Conservation (phyloP, 2,888 invertebrate genomes). For the Meteorus cinctellus region DNA sequence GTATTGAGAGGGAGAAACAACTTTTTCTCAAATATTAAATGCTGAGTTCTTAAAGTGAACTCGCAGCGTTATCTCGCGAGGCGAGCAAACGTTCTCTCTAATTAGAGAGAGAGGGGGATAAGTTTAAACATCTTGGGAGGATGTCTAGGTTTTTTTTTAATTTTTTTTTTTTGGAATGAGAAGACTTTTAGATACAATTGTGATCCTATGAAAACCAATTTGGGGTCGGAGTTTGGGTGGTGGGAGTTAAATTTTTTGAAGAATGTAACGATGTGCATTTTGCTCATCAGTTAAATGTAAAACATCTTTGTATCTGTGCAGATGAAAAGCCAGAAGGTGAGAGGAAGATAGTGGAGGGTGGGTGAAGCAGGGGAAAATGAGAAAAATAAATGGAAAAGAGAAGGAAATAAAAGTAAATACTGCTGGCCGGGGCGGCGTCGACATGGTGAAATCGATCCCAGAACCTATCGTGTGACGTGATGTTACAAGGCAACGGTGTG, state of each 20-base stretch:
- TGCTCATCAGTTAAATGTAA: conserved; percentile 35
- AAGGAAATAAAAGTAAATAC: conserved; percentile 16
- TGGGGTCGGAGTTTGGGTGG: conserved; percentile 22
- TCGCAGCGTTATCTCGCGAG: conserved; percentile 34
- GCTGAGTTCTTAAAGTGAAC: neutral
- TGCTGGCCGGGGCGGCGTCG: conserved; percentile 23
- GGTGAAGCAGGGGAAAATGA: neutral
- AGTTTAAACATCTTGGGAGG: conserved; percentile 12
- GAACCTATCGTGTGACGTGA: conserved; percentile 11
- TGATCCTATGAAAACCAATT: conserved; percentile 19
- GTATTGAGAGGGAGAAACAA: neutral
- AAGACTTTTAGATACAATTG: conserved; percentile 10
- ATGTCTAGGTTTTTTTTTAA: neutral
- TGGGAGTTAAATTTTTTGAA: conserved; percentile 13
- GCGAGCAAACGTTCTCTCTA: conserved; percentile 24
- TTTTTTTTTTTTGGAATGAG: neutral
- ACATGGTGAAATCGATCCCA: conserved; percentile 29
- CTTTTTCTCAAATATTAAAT: conserved; percentile 16
- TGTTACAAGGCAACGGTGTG: conserved; percentile 23
- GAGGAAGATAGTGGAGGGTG: neutral
- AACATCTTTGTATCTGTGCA: conserved; percentile 27
- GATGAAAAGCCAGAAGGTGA: conserved; percentile 19
- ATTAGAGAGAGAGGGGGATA: neutral
- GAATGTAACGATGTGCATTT: conserved; percentile 33
- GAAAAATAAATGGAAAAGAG: conserved; percentile 10